Base-by-base conservation (phyloP, 1,140 invertebrate genomes). In the Eueides isabella region DNA sequence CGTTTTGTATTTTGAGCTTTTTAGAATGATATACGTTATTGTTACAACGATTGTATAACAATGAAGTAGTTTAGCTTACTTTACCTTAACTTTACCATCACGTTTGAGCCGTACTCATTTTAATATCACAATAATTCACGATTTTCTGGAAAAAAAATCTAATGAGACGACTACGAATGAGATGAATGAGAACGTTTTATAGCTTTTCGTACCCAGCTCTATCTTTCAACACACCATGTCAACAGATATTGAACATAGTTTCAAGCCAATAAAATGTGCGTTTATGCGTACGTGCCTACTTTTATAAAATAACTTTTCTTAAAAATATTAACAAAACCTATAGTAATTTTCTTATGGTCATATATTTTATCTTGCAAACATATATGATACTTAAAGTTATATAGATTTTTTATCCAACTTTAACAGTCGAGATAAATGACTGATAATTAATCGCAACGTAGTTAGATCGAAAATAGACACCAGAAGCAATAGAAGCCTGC, bases 401-500 rank as follows among this genome's bases (percentile, higher is more conserved):
- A 55, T 55, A 23, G 2, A 23, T 23, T 1, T 6, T 55, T 55
- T 55, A 3, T 2, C 6, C 48, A 6, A 55, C 11, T 55, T 55
- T 55, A 55, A 26, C 23, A 26, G 19, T 14, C n/a, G 28, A 64
- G 63, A 14, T 61, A 71, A 64, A 71, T 41, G 35, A 35, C 38
- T 71, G 69, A 31, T 31, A 71, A 44, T 44, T 71, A 64, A 71
- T 71, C 38, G 29, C 65, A 28, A 44, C 29, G 66, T 29, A 41
- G 55, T 23, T 62, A 66, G 35, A 41, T 61, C 75, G 61, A 71
- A 72, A 70, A 68, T 38, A 70, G 48, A 48, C 33, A 28, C 71
- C 61, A 73, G 55, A 61, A 19, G 66, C 62, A 77, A 73, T 69
- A 70, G 48, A 65, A 69, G 41, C 29, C 55, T 48, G 63, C 66